Evolutionary conservation across 1,140 invertebrate genomes (phyloP), one percentile per base, ranked within the genome.

Genomic region (Nasonia vitripennis): DNA sequence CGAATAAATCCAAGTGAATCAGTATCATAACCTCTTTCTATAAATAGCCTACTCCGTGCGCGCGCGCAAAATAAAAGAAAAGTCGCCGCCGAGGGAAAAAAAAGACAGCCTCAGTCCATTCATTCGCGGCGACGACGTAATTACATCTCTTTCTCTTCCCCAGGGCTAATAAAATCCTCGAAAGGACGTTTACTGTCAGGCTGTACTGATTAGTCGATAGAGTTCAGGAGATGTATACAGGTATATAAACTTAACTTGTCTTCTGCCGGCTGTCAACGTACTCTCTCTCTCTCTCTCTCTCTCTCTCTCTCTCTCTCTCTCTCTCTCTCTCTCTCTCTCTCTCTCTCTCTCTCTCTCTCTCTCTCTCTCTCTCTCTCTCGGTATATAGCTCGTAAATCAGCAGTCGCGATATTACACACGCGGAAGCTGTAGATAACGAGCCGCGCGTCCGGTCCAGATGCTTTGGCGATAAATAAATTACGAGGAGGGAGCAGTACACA

Each of bases 401-500:
- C 34, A 17, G 67, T 37, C 27, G 77, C 27, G 70, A 80, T 84
- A 84, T 79, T 74, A 73, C 71, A 80, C 48, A 84, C 78, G 17
- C 77, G 70, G 83, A 80, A 73, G 77, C 55, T 71, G 68, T 14
- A 68, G 77, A 67, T 79, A 84, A 84, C 67, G 83, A 84, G 77
- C 83, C 73, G 73, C 73, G 45, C 77, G 75, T 73, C 83, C 77
- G 77, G 62, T 79, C 77, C 83, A 79, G 77, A 78, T 55, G 75
- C 83, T 80, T 74, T 31, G 20, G 20, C 78, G 77, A 20, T 74
- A 73, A 84, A 84, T 84, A 84, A 79, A 84, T 84, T 74, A 80
- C 78, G 20, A 62, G 55, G 17, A 62, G 41, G 41, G 41, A 45
- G 34, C 34, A 37, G 55, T 62, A 20, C 20, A 62, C 17, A 73